Conservation (phyloP, 2,888 invertebrate genomes). For the Apocheima hispidaria region DNA sequence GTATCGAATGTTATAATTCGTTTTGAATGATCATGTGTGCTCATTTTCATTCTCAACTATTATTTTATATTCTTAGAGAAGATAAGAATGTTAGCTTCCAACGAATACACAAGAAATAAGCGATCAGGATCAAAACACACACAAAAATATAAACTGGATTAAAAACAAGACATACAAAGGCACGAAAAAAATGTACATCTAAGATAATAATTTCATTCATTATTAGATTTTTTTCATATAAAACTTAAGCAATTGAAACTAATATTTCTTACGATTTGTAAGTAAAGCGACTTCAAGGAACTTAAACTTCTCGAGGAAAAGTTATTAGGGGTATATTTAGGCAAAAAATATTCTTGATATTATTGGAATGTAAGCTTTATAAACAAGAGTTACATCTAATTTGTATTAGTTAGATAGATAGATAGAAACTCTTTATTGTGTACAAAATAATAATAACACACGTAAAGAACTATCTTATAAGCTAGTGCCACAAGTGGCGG, state of each 20-base stretch:
- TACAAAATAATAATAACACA: no score
- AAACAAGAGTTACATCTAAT: background rate
- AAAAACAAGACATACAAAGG: background rate
- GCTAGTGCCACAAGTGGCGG: no score
- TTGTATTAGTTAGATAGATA: no score
- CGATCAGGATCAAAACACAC: no score
- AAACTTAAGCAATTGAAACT: conserved; percentile 1
- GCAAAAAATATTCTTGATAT: background rate
- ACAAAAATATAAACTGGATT: background rate
- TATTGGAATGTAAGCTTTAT: background rate
- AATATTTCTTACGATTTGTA: conserved; percentile 17
- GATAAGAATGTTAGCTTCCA: background rate
- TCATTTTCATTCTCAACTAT: background rate
- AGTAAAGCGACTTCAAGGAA: background rate
- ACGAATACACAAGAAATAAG: no score
- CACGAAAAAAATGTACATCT: background rate
- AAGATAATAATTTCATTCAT: no score
- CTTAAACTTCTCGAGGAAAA: background rate
- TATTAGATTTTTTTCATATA: background rate
- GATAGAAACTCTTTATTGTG: no score
- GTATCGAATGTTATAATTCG: no score
- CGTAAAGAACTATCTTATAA: no score
- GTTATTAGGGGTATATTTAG: background rate
- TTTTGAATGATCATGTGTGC: no score
- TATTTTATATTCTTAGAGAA: background rate